Evolutionary conservation across 1,140 invertebrate species (phyloP).

Genomic region (Drosophila subobscura): DNA sequence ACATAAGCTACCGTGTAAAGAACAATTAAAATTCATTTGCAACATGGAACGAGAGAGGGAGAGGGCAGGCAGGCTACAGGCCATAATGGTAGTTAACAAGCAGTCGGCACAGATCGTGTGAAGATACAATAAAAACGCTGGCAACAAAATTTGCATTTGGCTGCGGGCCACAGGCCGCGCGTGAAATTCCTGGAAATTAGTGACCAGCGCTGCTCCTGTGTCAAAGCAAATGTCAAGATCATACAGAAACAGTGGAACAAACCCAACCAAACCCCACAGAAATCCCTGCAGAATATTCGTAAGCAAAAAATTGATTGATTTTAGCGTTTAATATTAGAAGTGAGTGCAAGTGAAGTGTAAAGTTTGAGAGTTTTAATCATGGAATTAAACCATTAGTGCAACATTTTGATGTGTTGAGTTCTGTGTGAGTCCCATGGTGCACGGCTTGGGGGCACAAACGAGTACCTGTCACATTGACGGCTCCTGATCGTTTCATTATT

Average conservation of each 20-base stretch:
- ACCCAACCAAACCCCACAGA: neutral
- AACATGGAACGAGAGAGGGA: slow-evolving; percentile 40
- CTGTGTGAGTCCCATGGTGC: neutral
- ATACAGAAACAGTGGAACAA: slow-evolving; percentile 19
- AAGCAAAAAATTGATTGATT: neutral
- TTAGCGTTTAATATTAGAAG: neutral
- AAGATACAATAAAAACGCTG: slow-evolving; percentile 57
- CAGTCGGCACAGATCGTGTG: slow-evolving; percentile 69
- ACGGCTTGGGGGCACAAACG: too few species aligned
- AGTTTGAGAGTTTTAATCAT: neutral
- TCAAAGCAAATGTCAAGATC: slow-evolving; percentile 67
- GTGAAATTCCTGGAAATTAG: slow-evolving; percentile 75
- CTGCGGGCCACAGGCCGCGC: slow-evolving; percentile 3
- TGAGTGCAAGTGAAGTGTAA: neutral
- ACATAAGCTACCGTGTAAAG: neutral
- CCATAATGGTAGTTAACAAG: slow-evolving; percentile 69
- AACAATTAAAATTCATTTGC: slow-evolving; percentile 80
- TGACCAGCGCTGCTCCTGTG: slow-evolving; percentile 48
- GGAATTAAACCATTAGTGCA: too few species aligned
- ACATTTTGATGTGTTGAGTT: too few species aligned
- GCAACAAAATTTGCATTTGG: slow-evolving; percentile 34
- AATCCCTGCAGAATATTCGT: neutral
- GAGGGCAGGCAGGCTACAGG: neutral
- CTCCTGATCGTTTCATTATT: slow-evolving; percentile 78
- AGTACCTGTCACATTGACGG: slow-evolving; percentile 64